Conservation (phyloP, 2,797 vertebrate species). For the Danio albolineatus region DNA sequence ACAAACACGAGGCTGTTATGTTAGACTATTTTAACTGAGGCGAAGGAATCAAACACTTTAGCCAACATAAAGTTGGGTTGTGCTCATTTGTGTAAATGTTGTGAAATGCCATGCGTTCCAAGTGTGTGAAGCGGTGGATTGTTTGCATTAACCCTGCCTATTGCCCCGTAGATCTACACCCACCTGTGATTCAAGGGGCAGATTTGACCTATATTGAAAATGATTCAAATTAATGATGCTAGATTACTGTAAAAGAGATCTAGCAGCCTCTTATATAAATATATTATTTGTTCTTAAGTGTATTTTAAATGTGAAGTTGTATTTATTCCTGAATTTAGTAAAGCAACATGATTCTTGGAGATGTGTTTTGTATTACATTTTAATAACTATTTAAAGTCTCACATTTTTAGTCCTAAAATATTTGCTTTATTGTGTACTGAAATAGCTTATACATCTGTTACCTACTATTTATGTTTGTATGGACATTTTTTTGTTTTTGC, state of each 20-base stretch:
- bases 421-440: neutral
- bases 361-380: neutral
- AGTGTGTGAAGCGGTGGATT: neutral
- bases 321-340: neutral
- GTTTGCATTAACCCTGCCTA: neutral
- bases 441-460: neutral
- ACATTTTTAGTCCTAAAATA: neutral
- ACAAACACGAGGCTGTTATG: constrained; percentile 62
- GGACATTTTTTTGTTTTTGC: too few relatives aligned
- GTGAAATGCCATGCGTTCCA: neutral
- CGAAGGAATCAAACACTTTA: constrained; percentile 21
- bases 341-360: neutral
- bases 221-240: neutral
- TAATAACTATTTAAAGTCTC: neutral
- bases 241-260: neutral
- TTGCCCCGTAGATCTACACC: neutral
- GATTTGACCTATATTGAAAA: neutral
- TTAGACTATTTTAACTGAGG: constrained; percentile 26
- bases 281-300: too few relatives aligned
- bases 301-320: neutral
- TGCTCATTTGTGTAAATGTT: neutral
- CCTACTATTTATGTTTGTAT: neutral
- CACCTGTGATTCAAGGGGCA: neutral
- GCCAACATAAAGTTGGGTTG: constrained; percentile 27
- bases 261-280: neutral